phyloP scores from a whole-genome alignment of 64 coral and sea anemone genomes.

The Actinia tenebrosa region DNA sequence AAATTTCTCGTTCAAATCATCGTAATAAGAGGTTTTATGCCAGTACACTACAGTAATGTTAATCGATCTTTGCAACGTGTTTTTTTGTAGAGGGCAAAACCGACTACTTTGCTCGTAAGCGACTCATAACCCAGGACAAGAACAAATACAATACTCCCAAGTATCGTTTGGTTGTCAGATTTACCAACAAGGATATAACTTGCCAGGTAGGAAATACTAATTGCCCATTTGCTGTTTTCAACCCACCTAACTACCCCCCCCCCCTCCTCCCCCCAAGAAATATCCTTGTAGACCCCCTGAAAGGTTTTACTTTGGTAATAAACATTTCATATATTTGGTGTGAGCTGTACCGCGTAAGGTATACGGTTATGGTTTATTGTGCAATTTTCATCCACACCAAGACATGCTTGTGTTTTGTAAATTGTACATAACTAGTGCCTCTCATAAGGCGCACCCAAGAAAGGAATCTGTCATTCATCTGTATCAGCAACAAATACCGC shows the following conservation, averaged over 20 bases:
- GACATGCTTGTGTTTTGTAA: not conserved
- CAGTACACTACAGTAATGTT: not conserved
- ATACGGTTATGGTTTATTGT: not conserved
- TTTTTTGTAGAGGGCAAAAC: constrained; percentile 90
- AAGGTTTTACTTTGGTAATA: not conserved
- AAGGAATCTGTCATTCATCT: not conserved
- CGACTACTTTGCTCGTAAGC: constrained; percentile 95
- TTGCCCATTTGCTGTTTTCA: not conserved
- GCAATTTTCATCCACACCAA: not conserved
- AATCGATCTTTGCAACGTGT: not conserved
- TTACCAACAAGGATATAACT: constrained; percentile 92
- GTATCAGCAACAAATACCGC: not conserved
- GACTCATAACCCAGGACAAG: constrained; percentile 96
- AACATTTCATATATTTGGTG: not conserved
- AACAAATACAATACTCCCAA: constrained; percentile 99
- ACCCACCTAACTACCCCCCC: not conserved
- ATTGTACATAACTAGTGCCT: not conserved
- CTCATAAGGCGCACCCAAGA: not conserved
- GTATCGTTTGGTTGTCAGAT: constrained; percentile 96
- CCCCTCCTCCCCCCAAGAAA: not conserved
- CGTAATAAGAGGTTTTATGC: not conserved
- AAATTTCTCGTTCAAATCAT: not conserved
- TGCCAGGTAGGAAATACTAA: constrained; percentile 70
- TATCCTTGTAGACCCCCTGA: not conserved
- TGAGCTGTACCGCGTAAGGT: not conserved